A percentile compares a stretch with the other conserved stretches of the same genome.
These are phyloP conservation scores for Cyanoderma ruficeps DNA, from an alignment of 2,113 vertebrate species.

Conservation along the genomic window DNA sequence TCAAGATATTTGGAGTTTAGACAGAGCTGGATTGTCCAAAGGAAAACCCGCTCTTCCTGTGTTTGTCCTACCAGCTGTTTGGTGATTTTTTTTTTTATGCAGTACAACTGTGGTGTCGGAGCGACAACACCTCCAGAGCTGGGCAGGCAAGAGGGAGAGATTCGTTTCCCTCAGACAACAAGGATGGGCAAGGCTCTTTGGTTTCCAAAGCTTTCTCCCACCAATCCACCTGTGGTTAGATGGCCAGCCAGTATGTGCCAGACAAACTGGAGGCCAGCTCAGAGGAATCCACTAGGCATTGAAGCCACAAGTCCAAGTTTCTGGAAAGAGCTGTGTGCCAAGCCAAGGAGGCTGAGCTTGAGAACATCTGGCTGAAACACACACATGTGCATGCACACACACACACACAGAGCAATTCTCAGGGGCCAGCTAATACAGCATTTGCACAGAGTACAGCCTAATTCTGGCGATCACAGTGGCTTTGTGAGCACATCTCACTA, in stretches of 20 bases:
- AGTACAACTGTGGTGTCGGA: fast-evolving
- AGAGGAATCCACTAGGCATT: background rate
- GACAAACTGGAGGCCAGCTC: background rate
- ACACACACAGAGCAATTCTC: background rate
- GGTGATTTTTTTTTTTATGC: fast-evolving
- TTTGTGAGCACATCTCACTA: background rate
- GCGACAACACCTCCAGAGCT: background rate
- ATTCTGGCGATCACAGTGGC: background rate
- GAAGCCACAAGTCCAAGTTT: background rate
- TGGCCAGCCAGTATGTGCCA: background rate
- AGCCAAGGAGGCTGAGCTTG: background rate
- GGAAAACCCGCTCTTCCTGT: fast-evolving
- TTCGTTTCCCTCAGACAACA: background rate
- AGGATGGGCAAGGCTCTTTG: background rate
- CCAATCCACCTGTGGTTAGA: background rate
- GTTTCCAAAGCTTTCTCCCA: background rate
- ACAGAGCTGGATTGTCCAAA: background rate
- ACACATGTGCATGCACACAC: background rate
- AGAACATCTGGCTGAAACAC: background rate
- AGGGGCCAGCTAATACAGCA: conserved; percentile 18
- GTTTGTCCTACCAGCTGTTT: background rate
- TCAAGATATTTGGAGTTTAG: background rate
- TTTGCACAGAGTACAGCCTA: conserved; percentile 7
- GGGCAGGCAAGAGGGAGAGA: background rate
- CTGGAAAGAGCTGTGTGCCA: background rate